A percentile compares a stretch with the other conserved stretches of the same genome.
These are phyloP conservation scores for Polyommatus icarus DNA, from an alignment of 2,888 invertebrate genomes.

Conservation along the genomic window DNA sequence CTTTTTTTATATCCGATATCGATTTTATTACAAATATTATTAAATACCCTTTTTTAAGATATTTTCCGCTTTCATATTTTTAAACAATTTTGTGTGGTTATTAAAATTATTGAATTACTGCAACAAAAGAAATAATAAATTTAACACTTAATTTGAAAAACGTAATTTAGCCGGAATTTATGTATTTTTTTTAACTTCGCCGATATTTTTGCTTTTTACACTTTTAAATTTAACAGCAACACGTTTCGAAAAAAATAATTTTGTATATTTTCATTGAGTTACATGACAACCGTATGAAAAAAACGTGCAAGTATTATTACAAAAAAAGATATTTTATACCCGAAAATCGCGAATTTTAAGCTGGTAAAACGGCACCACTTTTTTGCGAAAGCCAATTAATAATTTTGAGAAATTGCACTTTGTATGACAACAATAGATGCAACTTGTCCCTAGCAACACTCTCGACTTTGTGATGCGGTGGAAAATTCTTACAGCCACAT, in stretches of 20 bases:
- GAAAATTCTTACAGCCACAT: background rate
- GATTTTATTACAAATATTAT: background rate
- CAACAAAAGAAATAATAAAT: background rate
- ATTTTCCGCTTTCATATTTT: background rate
- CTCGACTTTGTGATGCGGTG: background rate
- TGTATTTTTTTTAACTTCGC: background rate
- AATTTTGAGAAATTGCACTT: background rate
- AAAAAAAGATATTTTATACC: background rate
- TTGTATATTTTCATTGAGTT: background rate
- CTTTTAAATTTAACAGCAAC: background rate
- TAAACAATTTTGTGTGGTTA: background rate
- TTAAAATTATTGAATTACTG: background rate
- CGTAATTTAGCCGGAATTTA: background rate
- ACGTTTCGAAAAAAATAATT: background rate
- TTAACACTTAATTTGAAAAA: background rate
- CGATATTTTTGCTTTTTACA: background rate
- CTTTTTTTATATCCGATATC: background rate
- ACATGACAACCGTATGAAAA: background rate
- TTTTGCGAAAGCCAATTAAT: background rate
- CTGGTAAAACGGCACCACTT: background rate
- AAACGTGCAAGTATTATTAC: background rate
- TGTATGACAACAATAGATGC: background rate
- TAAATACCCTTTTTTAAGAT: background rate
- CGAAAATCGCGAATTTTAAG: background rate
- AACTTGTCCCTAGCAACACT: background rate